Base-by-base conservation (phyloP, 2,113 vertebrate species). In the Melanerpes aurifrons region DNA sequence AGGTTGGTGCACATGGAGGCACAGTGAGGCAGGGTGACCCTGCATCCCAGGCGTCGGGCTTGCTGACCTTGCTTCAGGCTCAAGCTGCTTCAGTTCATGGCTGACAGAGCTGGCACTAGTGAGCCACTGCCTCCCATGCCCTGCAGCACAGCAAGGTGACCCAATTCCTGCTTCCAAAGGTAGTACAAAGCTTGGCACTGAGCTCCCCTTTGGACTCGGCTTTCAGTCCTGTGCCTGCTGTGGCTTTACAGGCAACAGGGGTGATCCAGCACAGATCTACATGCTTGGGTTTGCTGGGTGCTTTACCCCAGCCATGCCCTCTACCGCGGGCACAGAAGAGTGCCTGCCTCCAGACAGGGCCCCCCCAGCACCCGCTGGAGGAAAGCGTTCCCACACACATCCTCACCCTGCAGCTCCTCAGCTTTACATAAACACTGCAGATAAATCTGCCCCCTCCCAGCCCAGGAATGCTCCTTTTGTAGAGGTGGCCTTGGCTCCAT, bases 401-500 rank as follows among this genome's bases (percentile, higher is more conserved):
- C 90, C 86, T 84, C 73, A 70, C 66, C 88, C 78, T 37, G 67
- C 70, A 40, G 86, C 56, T 90, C 80, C 83, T 75, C 70, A 10
- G 45, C 47, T 93, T 96, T 84, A 54, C 78, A 87, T 73, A 94
- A 96, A 93, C 83, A 81, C 50, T 74, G 72, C 48, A 84, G 90
- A 84, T 85, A 72, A 89, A 89, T 79, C 83, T 88, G 57, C 63
- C 81, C 71, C 78, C 84, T 94, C 91, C 92, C 92, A 94, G 89
- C 59, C 83, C 20, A 76, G 93, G 91, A 93, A 88, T 82, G 81
- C 86, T 96, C 87, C 96, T 82, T 94, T 82, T 93, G 91, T 86
- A 78, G 88, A 73, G 92, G 92, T 61, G 87, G 56, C 40, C 84
- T 85, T 66, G 86, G 92, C 91, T 94, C 87, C 81, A 20, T 81